A percentile compares a stretch with the other conserved stretches of the same genome.
These are phyloP conservation scores for Pangasius mekongensis DNA, from an alignment of 2,797 vertebrate genomes.

Conservation along the genomic window DNA sequence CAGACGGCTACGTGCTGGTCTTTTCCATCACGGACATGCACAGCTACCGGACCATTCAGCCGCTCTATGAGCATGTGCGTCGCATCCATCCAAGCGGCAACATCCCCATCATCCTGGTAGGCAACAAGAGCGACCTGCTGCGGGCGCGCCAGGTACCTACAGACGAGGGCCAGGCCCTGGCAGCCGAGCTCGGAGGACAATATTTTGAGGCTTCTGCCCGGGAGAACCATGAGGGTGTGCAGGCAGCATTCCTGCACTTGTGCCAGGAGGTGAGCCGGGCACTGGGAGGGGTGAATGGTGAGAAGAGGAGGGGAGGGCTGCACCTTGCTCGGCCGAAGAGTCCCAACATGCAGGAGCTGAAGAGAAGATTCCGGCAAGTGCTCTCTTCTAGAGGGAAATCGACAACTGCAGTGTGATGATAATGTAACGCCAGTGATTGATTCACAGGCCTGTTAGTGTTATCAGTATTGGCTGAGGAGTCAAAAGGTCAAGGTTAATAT, in stretches of 20 bases:
- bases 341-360: constrained; percentile 95
- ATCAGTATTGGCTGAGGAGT: background rate
- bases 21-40: constrained; percentile 91
- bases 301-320: constrained; percentile 87
- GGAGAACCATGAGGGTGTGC: constrained; percentile 87
- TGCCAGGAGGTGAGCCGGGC: constrained; percentile 88
- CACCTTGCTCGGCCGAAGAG: constrained; percentile 90
- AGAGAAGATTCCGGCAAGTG: constrained; percentile 90
- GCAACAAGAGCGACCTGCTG: constrained; percentile 91
- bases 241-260: constrained; percentile 85
- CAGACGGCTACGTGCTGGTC: constrained; percentile 89
- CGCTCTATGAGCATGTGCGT: constrained; percentile 88
- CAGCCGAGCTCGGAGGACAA: constrained; percentile 79
- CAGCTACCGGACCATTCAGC: constrained; percentile 87
- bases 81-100: constrained; percentile 90
- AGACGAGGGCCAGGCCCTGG: constrained; percentile 85
- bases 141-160: constrained; percentile 86
- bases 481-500: background rate
- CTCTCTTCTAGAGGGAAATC: constrained; percentile 90
- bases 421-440: constrained; percentile 7
- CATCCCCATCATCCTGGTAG: constrained; percentile 88
- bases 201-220: constrained; percentile 90
- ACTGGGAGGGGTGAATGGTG: constrained; percentile 83
- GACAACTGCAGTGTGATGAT: constrained; percentile 37
- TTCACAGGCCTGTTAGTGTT: background rate